Base-by-base conservation (phyloP, 1,140 invertebrate genomes). In the Drosophila oshimai region DNA sequence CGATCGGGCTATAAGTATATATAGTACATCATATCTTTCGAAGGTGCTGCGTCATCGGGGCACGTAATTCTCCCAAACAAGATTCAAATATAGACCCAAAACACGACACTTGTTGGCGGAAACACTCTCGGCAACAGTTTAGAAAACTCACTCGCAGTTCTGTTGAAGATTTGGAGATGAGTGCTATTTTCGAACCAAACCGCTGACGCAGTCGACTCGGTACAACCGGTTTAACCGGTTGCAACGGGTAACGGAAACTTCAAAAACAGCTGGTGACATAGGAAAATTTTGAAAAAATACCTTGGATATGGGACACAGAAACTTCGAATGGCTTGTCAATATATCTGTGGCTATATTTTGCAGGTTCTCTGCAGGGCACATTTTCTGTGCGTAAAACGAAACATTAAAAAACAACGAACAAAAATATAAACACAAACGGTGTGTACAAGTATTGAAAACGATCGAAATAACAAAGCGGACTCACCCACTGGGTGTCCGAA, bases 211-310 rank as follows among this genome's bases (percentile, higher is more conserved):
- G 15, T 28, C 17, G 31, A 28, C 33, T 37, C 10, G 1, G 39
- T 34, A 9, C n/a, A 58, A 41, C 57, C 42, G 60, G 62, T 67
- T 50, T 41, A 65, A 65, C 58, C 62, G 20, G 62, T 65, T 65
- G 42, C 26, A 50, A 65, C 62, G 58, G 58, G 58, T 24, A 54
- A 3, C 12, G 42, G 20, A 10, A 61, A 12, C 37, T 12, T 41
- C 2, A 44, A n/a, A n/a, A n/a, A 24, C 41, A 15, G 41, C 2
- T 24, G 17, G 29, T 17, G 17, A 36, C 28, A 20, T 22, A 34
- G 54, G 24, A 29, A 55, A 57, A 55, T 39, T 18, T 54, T 33
- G 7, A 4, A 12, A 5, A 24, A 53, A 57, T 58, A 13, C 18
- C 5, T 57, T 13, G 24, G 5, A n/a, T 10, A 26, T 58, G 42